These are phyloP conservation scores for Coregonus sp. DNA, from an alignment of 2,797 vertebrate species.

Conservation along the genomic window DNA sequence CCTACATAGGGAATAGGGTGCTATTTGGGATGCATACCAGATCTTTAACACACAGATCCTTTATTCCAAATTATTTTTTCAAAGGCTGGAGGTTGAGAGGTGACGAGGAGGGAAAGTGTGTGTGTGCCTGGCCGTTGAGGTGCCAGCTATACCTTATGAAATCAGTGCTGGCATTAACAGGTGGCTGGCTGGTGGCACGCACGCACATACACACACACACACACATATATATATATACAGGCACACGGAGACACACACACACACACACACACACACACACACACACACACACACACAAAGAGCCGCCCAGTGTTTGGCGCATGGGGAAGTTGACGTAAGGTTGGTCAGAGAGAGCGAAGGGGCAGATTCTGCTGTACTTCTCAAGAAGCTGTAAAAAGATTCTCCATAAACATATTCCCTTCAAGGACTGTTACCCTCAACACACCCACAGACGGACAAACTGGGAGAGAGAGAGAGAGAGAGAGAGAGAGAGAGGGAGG, in stretches of 20 bases:
- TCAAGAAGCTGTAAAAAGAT: slow-evolving; percentile 1
- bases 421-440: neutral
- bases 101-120: neutral
- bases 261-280: neutral
- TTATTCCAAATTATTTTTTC: neutral
- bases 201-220: neutral
- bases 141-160: neutral
- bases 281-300: neutral
- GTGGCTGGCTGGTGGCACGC: neutral
- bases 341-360: neutral
- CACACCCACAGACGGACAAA: neutral
- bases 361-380: neutral
- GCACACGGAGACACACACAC: too few relatives aligned
- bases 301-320: neutral
- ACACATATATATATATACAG: neutral
- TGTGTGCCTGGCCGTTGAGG: neutral
- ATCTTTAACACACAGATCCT: neutral
- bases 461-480: neutral
- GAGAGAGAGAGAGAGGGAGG: slow-evolving; percentile 30
- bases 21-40: neutral
- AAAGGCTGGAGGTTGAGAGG: neutral
- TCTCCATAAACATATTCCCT: neutral
- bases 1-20: neutral
- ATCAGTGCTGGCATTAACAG: neutral
- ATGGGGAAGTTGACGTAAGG: neutral